Evolutionary conservation across 2,797 vertebrate species (phyloP), one percentile per base, ranked within the genome.

Genomic region (Clamator glandarius): DNA sequence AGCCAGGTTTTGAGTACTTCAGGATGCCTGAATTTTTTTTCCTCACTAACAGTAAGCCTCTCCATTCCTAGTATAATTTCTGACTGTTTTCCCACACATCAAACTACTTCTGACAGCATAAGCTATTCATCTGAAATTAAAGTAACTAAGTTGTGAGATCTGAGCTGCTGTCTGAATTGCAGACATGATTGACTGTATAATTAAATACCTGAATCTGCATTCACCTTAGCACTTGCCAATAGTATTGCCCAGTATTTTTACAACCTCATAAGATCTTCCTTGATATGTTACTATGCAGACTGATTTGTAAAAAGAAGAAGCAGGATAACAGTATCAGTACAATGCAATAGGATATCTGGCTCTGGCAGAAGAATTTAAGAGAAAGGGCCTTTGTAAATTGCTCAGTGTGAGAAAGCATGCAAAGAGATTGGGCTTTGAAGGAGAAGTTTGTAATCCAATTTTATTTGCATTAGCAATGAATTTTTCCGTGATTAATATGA

Each of bases 111-210:
- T 31, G 94, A 92, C 87, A 88, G 89, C 91, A 80, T 70, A 67
- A 94, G 82, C 92, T 91, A 68, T 94, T 96, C 24, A 84, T 94
- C 87, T 94, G 93, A 96, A 97, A 97, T 96, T 89, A 96, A 96
- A 97, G 93, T 84, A 93, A 97, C 42, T 96, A 96, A 90, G 79
- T 50, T 66, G 29, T 91, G 96, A 96, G 94, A 92, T 84, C 90
- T 81, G 90, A 96, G 92, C 89, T 92, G 82, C 96, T 92, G 94
- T 96, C 95, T 96, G 96, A 95, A 86, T 97, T 96, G 95, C 92
- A 84, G 91, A 84, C 84, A 41, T 95, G 96, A 97, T 96, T 92
- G 94, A 96, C 90, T 24, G 23, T 88, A 35, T 95, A 96, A 97
- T 97, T 97, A 96, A 96, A 89, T 77, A 93, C 42, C 87, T 91